Conservation (phyloP, 2,113 vertebrate species). For the Ptilonorhynchus violaceus region DNA sequence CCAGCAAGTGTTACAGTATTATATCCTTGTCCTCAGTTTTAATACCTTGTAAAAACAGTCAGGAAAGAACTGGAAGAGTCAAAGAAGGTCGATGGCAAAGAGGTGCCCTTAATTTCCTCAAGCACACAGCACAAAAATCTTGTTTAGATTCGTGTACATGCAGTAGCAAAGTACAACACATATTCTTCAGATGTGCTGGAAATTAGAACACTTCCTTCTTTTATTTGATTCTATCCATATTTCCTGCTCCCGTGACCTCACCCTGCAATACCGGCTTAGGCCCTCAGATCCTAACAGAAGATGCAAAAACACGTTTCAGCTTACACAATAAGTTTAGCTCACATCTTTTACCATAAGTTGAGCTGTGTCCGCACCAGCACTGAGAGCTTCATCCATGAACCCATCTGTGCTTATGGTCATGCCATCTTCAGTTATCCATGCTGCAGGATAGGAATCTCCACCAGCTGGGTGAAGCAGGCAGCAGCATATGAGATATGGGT, state of each 20-base stretch:
- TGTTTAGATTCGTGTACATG: not conserved
- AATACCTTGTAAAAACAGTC: not conserved
- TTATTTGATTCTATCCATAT: not conserved
- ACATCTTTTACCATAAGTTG: not conserved
- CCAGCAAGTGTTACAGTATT: not conserved
- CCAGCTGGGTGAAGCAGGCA: not conserved
- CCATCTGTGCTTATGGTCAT: not conserved
- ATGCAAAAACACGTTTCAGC: not conserved
- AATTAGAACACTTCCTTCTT: not conserved
- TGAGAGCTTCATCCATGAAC: not conserved
- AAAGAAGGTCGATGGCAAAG: not conserved
- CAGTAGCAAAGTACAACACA: not conserved
- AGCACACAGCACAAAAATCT: not conserved
- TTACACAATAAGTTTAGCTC: not conserved
- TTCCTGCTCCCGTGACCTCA: not conserved
- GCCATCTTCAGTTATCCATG: not conserved
- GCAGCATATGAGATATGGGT: accelerated
- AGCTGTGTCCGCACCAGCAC: not conserved
- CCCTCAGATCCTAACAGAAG: not conserved
- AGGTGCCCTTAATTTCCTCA: not conserved
- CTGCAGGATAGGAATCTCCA: not conserved
- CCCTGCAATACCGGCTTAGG: not conserved
- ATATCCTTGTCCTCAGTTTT: not conserved
- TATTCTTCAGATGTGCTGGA: not conserved
- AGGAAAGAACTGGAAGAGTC: not conserved